Conservation (phyloP, 2,113 vertebrate species). For the Hydrolagus affinis region DNA sequence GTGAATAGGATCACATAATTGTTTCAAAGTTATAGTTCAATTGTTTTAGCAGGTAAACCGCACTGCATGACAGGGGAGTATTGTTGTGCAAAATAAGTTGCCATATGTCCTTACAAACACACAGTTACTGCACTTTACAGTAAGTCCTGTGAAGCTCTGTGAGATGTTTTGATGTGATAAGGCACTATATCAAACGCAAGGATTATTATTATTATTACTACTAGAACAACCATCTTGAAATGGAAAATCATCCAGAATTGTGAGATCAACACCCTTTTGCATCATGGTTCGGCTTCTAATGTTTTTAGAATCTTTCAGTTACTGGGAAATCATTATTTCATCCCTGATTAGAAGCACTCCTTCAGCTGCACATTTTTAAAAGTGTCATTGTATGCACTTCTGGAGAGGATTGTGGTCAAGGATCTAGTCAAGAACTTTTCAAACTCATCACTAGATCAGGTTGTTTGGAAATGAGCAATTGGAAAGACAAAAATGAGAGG, state of each 20-base stretch:
- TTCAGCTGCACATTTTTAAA: neutral
- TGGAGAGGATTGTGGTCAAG: neutral
- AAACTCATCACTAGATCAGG: too few relatives aligned
- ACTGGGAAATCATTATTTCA: neutral
- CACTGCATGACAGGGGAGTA: too few relatives aligned
- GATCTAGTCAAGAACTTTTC: too few relatives aligned
- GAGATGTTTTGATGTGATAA: too few relatives aligned
- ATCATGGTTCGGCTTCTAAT: neutral
- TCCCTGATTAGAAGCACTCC: neutral
- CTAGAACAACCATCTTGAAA: neutral
- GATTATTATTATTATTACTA: too few relatives aligned
- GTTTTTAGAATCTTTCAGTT: neutral
- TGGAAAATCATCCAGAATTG: neutral
- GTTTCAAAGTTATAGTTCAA: neutral
- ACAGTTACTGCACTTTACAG: too few relatives aligned
- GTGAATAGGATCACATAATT: slow-evolving; percentile 2
- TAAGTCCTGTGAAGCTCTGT: too few relatives aligned
- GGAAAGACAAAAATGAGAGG: neutral
- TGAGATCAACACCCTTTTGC: neutral
- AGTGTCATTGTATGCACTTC: neutral
- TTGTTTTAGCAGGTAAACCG: neutral
- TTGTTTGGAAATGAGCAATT: neutral
- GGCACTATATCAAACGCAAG: too few relatives aligned
- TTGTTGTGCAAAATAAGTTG: too few relatives aligned
- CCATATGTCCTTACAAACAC: too few relatives aligned